Evolutionary conservation across 2,797 vertebrate species (phyloP).

Genomic region (Pelodytes ibericus): DNA sequence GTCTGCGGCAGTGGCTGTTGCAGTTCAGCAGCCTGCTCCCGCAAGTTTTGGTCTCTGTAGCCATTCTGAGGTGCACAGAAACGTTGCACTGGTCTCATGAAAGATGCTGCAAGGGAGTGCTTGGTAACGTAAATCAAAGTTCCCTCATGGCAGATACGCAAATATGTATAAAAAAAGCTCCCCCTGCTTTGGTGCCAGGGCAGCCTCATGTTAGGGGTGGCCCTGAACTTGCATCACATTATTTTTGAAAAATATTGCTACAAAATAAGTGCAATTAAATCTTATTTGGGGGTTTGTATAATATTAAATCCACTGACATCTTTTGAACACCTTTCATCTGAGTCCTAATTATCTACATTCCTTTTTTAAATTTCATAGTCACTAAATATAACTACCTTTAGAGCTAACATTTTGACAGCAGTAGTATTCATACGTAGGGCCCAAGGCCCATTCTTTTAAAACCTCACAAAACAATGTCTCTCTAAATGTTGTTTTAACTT

Average conservation of each 20-base stretch:
- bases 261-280: not conserved
- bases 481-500: slow-evolving; percentile 21
- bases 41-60: too few species aligned
- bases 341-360: slow-evolving; percentile 31
- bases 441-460: slow-evolving; percentile 24
- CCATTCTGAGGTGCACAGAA: too few species aligned
- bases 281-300: not conserved
- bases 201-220: not conserved
- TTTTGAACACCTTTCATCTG: slow-evolving; percentile 39
- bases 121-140: too few species aligned
- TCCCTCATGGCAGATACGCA: too few species aligned
- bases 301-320: slow-evolving; percentile 16
- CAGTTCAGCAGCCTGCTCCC: too few species aligned
- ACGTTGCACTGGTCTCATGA: too few species aligned
- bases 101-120: too few species aligned
- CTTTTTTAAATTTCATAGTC: slow-evolving; percentile 17
- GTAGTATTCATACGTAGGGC: slow-evolving; percentile 12
- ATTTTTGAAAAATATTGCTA: too few species aligned
- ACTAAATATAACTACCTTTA: slow-evolving; percentile 15
- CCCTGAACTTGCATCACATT: too few species aligned
- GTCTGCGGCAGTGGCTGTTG: too few species aligned
- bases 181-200: not conserved
- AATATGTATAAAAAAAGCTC: not conserved
- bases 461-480: slow-evolving; percentile 20
- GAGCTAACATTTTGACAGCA: slow-evolving; percentile 18